Conservation (phyloP, 2,797 vertebrate genomes). For the Acanthis flammea region DNA sequence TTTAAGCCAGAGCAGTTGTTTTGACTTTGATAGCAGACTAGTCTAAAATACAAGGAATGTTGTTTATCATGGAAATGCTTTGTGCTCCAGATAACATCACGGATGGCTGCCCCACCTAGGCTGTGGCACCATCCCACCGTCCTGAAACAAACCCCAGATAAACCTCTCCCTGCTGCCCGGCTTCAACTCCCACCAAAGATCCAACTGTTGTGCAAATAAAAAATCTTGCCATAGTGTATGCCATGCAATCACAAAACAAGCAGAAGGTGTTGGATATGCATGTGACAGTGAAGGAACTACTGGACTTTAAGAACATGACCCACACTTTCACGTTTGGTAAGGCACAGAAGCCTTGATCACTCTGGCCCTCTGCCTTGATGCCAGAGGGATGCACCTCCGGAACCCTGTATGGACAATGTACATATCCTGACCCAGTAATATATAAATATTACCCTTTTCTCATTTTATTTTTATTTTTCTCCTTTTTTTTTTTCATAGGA, state of each 20-base stretch:
- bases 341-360: too few relatives aligned
- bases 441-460: fast-evolving
- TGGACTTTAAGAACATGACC: background rate
- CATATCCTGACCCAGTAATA: background rate
- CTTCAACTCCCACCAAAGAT: background rate
- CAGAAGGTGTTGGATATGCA: background rate
- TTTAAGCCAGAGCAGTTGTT: background rate
- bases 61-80: slow-evolving; percentile 33
- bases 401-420: fast-evolving
- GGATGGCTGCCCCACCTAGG: background rate
- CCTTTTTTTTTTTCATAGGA: background rate
- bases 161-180: background rate
- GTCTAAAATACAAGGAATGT: slow-evolving; percentile 65
- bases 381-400: fast-evolving
- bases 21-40: slow-evolving; percentile 41
- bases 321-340: background rate
- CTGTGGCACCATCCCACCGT: background rate
- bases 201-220: background rate
- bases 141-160: background rate
- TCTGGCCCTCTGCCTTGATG: background rate
- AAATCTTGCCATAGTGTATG: background rate
- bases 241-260: fast-evolving
- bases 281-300: background rate
- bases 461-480: too few relatives aligned
- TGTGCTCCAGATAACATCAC: background rate